A percentile compares a stretch with the other conserved stretches of the same genome.
phyloP scores from a whole-genome alignment of 2,888 invertebrate genomes.

The Erebia aethiops region DNA sequence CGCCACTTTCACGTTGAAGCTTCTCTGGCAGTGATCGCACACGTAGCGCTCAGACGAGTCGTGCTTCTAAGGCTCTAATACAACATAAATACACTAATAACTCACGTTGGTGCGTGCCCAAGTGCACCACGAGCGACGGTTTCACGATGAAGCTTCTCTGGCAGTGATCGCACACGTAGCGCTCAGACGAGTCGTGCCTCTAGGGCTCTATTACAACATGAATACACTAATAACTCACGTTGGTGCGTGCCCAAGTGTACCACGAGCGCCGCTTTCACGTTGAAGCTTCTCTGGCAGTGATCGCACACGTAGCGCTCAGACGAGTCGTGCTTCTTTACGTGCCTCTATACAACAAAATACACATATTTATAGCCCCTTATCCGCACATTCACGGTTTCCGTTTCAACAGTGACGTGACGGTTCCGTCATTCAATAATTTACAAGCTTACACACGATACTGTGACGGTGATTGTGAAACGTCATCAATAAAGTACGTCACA shows the following conservation, averaged over 20 bases:
- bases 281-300: slow-evolving; percentile 61
- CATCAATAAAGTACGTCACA: too few relatives aligned
- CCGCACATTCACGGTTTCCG: too few relatives aligned
- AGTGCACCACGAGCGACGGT: slow-evolving; percentile 57
- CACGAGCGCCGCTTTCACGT: slow-evolving; percentile 55
- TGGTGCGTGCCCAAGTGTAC: slow-evolving; percentile 65
- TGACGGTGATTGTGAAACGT: too few relatives aligned
- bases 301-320: slow-evolving; percentile 58
- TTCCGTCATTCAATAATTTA: too few relatives aligned
- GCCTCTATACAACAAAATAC: slow-evolving; percentile 54
- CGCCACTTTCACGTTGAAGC: slow-evolving; percentile 58
- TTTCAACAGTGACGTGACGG: too few relatives aligned
- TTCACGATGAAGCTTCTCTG: slow-evolving; percentile 59
- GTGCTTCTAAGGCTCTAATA: slow-evolving; percentile 49
- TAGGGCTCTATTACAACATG: slow-evolving; percentile 27
- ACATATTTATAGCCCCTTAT: too few relatives aligned
- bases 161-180: slow-evolving; percentile 66
- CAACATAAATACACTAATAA: neutral
- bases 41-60: slow-evolving; percentile 48
- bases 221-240: slow-evolving; percentile 50
- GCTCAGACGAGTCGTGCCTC: slow-evolving; percentile 50
- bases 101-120: slow-evolving; percentile 59
- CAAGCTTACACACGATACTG: too few relatives aligned
- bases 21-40: slow-evolving; percentile 63
- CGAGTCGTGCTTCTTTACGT: slow-evolving; percentile 55